Base-by-base conservation (phyloP, 2,113 vertebrate species). In the Tupaia chinensis region DNA sequence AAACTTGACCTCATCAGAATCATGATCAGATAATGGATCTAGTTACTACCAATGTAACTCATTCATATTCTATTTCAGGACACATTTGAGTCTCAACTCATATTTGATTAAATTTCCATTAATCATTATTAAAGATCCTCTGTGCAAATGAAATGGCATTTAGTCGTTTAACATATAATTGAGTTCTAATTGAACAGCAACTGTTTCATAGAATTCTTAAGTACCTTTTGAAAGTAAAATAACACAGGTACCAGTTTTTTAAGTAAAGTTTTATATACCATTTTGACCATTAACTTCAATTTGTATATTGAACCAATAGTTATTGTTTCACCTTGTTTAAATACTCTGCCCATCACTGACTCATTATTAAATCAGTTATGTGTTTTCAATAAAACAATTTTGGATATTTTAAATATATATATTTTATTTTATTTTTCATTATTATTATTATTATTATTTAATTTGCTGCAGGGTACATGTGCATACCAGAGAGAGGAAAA, bases 41-140 rank as follows among this genome's bases (percentile, higher is more conserved):
- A 91, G 89, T 97, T 95, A 94, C 72, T 58, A 95, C 70, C 44
- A 72, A 80, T 77, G 94, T 84, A 95, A 93, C 34, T 97, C 1
- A 97, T 93, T 97, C 73, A 84, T 69, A 96, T 96, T 97, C 84
- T 94, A 34, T 88, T 86, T 27, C 74, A 85, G 74, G 53, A 89
- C 34, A 82, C 81, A 81, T 58, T 96, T 85, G 61, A 95, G 22
- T 91, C 77, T 97, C 90, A 98, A 93, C 72, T 97, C 94, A 74
- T 91, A 96, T 81, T 97, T 96, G 91, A 98, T 97, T 98, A 98
- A 98, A 98, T 82, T 66, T 98, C 72, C 93, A 97, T 98, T 98
- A 98, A 98, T 98, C 95, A 96, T 97, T 98, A 98, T 98, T 97
- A 98, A 92, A 97, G 84, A 97, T 96, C 95, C 54, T 97, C 97